A percentile compares a stretch with the other conserved stretches of the same genome.
These are phyloP conservation scores for Aythya baeri DNA, from an alignment of 2,113 vertebrate genomes.

Conservation along the genomic window DNA sequence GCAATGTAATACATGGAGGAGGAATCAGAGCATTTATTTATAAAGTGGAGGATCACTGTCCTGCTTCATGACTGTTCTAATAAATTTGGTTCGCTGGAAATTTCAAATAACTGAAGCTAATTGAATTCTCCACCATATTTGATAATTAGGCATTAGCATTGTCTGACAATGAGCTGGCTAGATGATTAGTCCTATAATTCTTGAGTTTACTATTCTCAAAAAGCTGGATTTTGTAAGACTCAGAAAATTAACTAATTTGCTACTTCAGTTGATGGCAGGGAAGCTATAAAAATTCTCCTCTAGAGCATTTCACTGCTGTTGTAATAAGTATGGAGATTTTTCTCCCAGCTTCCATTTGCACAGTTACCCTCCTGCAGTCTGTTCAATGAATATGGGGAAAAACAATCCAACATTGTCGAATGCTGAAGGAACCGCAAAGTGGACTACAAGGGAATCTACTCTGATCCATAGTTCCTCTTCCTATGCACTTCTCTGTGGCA, in stretches of 20 bases:
- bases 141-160: neutral
- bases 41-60: neutral
- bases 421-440: neutral
- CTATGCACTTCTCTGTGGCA: neutral
- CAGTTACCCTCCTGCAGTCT: neutral
- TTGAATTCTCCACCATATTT: neutral
- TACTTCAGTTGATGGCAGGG: conserved; percentile 17
- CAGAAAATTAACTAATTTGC: neutral
- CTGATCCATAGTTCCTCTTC: neutral
- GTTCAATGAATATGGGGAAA: neutral
- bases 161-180: neutral
- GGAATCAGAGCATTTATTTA: neutral
- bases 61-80: neutral
- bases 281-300: conserved; percentile 20
- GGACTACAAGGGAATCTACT: neutral
- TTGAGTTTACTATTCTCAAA: neutral
- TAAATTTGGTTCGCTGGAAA: neutral
- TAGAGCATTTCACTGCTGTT: neutral
- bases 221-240: neutral
- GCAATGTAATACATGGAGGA: neutral
- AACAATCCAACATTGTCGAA: neutral
- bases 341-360: neutral
- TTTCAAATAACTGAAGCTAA: neutral
- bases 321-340: conserved; percentile 15
- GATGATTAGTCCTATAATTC: neutral